Evolutionary conservation across 1,140 invertebrate species (phyloP).

Genomic region (Drosophila orosa): DNA sequence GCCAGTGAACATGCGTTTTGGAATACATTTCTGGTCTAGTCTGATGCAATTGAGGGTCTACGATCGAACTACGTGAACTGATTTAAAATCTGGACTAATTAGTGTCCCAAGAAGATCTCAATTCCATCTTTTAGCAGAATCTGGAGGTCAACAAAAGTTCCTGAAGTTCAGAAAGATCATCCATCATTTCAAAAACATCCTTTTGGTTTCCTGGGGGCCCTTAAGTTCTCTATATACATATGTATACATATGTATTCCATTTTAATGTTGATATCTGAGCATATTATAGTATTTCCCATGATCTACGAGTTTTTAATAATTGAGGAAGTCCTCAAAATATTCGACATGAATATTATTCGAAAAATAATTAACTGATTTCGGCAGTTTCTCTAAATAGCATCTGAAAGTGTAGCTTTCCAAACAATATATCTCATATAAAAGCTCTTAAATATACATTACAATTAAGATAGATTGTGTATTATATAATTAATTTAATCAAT

Average conservation of each 20-base stretch:
- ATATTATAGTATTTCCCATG: neutral
- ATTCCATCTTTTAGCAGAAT: conserved; percentile 40
- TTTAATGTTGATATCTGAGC: neutral
- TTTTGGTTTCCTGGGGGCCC: conserved; percentile 40
- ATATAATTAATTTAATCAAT: neutral
- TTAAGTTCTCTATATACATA: conserved; percentile 15
- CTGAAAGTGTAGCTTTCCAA: neutral
- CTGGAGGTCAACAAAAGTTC: conserved; percentile 41
- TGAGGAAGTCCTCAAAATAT: neutral
- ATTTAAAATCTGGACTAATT: neutral
- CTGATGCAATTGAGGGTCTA: no score
- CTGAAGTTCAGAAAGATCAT: conserved; percentile 55
- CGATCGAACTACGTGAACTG: no score
- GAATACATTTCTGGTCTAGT: neutral
- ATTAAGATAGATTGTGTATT: neutral
- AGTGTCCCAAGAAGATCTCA: conserved; percentile 12
- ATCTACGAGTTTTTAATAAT: neutral
- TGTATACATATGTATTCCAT: neutral
- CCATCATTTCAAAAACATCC: conserved; percentile 44
- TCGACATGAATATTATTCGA: no score
- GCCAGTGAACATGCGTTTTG: conserved; percentile 33
- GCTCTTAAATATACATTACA: neutral
- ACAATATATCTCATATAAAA: neutral
- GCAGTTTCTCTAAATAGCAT: neutral
- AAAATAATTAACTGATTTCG: neutral